Conservation (phyloP, 2,888 invertebrate species). For the Drosophila anomelani region DNA sequence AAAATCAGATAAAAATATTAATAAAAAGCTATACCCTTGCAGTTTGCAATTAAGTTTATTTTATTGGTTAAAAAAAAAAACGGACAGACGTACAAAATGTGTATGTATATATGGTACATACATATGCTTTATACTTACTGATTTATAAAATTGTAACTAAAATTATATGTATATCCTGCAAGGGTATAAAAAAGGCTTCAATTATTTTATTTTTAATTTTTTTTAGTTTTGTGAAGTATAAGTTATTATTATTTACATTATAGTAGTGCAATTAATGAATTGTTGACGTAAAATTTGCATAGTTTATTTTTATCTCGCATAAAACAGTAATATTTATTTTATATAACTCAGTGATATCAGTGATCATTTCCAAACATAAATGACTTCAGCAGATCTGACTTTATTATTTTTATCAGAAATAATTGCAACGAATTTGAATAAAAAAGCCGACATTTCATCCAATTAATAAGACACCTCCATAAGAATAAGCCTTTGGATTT, state of each 20-base stretch:
- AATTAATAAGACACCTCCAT: conserved; percentile 50
- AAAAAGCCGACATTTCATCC: conserved; percentile 43
- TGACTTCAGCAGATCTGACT: neutral
- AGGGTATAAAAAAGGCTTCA: neutral
- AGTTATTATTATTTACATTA: neutral
- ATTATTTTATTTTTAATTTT: neutral
- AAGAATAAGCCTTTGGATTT: conserved; percentile 46
- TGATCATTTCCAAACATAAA: neutral
- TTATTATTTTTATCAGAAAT: conserved; percentile 34
- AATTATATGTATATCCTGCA: neutral
- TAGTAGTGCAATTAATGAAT: neutral
- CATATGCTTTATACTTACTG: too few relatives aligned
- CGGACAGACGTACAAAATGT: neutral
- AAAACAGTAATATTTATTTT: neutral
- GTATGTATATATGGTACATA: too few relatives aligned
- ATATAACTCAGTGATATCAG: neutral
- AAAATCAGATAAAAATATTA: neutral
- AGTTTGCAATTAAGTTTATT: neutral
- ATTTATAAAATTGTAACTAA: neutral
- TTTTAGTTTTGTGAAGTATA: neutral
- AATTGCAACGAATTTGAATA: conserved; percentile 61
- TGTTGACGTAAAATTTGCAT: neutral
- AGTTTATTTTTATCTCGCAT: neutral
- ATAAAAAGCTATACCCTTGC: neutral
- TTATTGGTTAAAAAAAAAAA: neutral